Base-by-base conservation (phyloP, 2,797 vertebrate species). In the Hydrophis major region DNA sequence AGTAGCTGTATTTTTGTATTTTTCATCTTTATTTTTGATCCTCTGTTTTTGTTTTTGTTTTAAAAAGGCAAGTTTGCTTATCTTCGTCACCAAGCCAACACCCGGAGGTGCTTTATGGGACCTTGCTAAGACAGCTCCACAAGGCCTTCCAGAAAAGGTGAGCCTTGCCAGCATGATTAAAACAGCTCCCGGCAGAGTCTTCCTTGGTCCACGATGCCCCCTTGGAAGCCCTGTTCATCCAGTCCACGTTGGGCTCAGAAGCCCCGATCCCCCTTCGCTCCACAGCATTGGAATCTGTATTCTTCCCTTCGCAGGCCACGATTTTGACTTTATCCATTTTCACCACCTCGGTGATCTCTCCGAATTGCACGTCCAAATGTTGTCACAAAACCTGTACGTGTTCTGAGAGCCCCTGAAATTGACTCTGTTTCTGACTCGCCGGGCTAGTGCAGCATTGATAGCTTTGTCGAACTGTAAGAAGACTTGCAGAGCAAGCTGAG, bases 301-400 rank as follows among this genome's bases (percentile, higher is more conserved):
- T 99, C 98, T 99, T 99, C 94, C 99, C 99, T 93, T 99, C 99
- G 96, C 99, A 99, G 69, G 99, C 99, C 61, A 99, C 99, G 27
- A 99, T 99, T 97, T 99, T 99, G 96, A 99, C 99, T 98, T 99
- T 99, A 97, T 99, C 99, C 95, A 99, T 99, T 97, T 99, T 99
- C 93, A 99, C 99, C 88, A 99, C 98, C 95, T 99, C 99, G 1
- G 99, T 99, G 94, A 99, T 99, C 96, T 99, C 99, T 95, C 99
- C 97, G 98, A 99, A 99, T 97, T 99, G 99, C 94, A 99, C 99
- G 99, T 99, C 99, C 99, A 99, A 55, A 99, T 99, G 18, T 99
- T 99, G 97, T 99, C 99, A 93, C 99, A 99, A 98, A 99, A 99
- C 96, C 99, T 97, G 98, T 99, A 99, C 0, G 99, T 99, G 96